Evolutionary conservation across 2,888 invertebrate genomes (phyloP), one percentile per base, ranked within the genome.

Genomic region (Brachypalpus laphriformis): DNA sequence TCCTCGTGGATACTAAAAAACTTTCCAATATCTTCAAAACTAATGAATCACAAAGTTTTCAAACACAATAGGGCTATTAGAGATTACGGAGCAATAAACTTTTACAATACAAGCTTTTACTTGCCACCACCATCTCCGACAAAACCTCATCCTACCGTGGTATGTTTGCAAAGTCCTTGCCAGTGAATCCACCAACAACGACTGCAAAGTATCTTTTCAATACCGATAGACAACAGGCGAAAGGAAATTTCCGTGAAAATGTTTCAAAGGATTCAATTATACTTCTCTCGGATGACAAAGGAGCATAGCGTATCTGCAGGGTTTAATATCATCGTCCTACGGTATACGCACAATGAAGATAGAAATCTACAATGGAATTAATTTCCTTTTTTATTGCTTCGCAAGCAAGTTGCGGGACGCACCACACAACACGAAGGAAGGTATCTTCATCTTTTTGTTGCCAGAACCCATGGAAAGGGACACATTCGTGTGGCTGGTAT

Each of bases 241-340:
- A 70, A 14, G 57, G 57, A 45, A 70, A 57, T 70, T 70, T 70
- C 70, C 34, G 70, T 70, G 70, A 70, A 70, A 70, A 70, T 47
- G 31, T 34, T 70, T 56, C 70, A 57, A 70, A 70, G 57, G 70
- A 70, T 70, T 57, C 57, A 70, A 70, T 57, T 70, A 57, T 57
- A 70, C 28, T 34, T 16, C 56, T 20, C 54, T 31, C 18, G 22
- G 57, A 47, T 70, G 56, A 57, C 70, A 70, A 57, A 57, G 70
- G 70, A 2, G 25, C 57, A 14, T 20, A 45, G 20, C 3, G 57
- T 57, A 25, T 70, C 70, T 70, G 57, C 57, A 57, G 57, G 57
- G 70, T 57, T 47, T 70, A 70, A 70, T 70, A 70, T 70, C 54
- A 42, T 70, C 57, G 57, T 70, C 34, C 70, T 42, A 45, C 34